Conservation (phyloP, 2,888 invertebrate genomes). For the Drosophila setosimentum region DNA sequence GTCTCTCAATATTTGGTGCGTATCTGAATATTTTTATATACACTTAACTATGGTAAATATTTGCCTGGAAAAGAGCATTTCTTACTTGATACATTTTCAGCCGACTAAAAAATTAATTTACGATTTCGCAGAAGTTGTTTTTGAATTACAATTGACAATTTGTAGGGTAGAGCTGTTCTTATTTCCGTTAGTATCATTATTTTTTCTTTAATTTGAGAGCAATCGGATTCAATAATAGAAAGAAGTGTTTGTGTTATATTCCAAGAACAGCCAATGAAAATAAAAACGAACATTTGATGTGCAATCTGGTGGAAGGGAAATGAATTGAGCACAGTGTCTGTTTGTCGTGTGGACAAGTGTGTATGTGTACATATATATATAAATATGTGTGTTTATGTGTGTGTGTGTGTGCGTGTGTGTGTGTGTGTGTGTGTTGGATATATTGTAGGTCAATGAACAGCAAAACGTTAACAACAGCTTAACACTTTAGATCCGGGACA, state of each 20-base stretch:
- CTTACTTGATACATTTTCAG: not conserved
- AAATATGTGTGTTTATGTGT: not conserved
- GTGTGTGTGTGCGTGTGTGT: too few species aligned
- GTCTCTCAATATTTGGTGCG: not conserved
- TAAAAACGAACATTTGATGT: constrained; percentile 28
- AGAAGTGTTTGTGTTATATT: constrained; percentile 2
- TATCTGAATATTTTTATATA: not conserved
- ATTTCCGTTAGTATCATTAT: not conserved
- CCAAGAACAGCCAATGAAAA: constrained; percentile 20
- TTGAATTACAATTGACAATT: not conserved
- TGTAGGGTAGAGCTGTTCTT: not conserved
- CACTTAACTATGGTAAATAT: not conserved
- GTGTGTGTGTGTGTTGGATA: not conserved
- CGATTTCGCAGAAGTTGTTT: not conserved
- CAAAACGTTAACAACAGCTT: constrained; percentile 8
- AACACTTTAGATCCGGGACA: constrained; percentile 12
- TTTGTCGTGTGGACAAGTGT: not conserved
- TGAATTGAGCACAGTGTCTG: not conserved
- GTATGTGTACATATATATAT: not conserved
- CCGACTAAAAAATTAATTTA: constrained; percentile 4
- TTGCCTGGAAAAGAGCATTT: not conserved
- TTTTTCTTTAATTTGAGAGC: constrained; percentile 20
- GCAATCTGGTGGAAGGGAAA: constrained; percentile 19
- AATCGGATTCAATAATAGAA: constrained; percentile 9
- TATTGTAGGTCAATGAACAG: constrained; percentile 27